These are phyloP conservation scores for Heteractis magnifica DNA, from an alignment of 92 coral and sea anemone genomes.

Conservation along the genomic window DNA sequence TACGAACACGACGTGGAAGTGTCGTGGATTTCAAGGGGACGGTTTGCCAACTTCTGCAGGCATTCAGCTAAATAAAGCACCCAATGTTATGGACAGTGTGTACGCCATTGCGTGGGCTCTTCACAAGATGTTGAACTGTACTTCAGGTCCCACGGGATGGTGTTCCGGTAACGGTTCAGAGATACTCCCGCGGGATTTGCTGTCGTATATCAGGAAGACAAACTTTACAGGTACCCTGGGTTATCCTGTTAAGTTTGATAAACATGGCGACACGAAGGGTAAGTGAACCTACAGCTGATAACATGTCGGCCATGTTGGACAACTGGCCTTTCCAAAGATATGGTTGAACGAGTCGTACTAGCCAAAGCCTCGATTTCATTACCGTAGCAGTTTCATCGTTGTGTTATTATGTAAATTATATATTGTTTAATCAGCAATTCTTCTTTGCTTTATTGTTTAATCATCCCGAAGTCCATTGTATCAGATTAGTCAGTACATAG, in stretches of 20 bases:
- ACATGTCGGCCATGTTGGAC: background rate
- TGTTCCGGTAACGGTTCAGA: conserved; percentile 20
- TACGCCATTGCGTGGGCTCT: conserved; percentile 78
- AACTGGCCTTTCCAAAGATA: no score
- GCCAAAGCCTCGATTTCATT: no score
- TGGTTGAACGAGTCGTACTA: no score
- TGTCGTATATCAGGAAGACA: conserved; percentile 61
- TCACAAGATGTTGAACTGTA: conserved; percentile 58
- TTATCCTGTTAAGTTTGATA: conserved; percentile 73
- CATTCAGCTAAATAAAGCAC: conserved; percentile 76
- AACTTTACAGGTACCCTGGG: conserved; percentile 64
- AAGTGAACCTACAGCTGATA: background rate
- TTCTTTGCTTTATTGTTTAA: no score
- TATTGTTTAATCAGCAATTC: no score
- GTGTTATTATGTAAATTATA: no score
- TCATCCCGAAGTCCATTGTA: no score
- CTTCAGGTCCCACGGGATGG: conserved; percentile 40
- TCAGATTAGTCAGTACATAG: no score
- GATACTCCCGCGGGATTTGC: conserved; percentile 48
- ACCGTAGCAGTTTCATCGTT: no score
- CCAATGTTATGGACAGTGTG: conserved; percentile 96
- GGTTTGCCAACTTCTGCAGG: conserved; percentile 52
- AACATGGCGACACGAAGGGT: conserved; percentile 92
- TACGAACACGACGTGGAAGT: conserved; percentile 6
- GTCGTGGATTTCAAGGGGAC: conserved; percentile 23